Conservation (phyloP, 2,113 vertebrate species). For the Spermophilus dauricus region DNA sequence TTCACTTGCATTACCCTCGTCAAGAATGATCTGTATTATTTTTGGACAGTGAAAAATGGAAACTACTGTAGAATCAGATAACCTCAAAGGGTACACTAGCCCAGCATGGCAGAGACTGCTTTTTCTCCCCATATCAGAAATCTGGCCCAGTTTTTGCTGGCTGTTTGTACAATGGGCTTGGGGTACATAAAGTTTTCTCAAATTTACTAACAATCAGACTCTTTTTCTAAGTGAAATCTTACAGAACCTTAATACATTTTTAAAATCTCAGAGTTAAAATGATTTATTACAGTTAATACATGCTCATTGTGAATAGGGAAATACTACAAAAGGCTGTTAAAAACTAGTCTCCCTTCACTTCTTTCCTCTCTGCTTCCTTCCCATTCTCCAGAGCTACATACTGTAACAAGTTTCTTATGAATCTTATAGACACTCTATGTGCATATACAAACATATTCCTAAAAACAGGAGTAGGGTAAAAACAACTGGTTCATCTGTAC, state of each 20-base stretch:
- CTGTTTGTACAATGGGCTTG: neutral
- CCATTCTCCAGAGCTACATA: neutral
- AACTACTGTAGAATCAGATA: neutral
- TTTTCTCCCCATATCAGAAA: neutral
- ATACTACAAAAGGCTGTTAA: neutral
- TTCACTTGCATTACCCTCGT: neutral
- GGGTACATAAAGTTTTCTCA: neutral
- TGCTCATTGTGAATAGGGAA: slow-evolving; percentile 1
- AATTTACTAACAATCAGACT: neutral
- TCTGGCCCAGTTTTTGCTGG: neutral
- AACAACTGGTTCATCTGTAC: neutral
- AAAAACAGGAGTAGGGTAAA: neutral
- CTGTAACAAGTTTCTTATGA: neutral
- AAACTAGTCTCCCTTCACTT: neutral
- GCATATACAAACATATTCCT: neutral
- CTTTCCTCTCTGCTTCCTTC: neutral
- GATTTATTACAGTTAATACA: neutral
- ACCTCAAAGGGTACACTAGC: neutral
- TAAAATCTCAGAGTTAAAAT: slow-evolving; percentile 14
- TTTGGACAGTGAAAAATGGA: slow-evolving; percentile 1
- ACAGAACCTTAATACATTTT: neutral
- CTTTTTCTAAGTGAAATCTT: slow-evolving; percentile 52
- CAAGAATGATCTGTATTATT: neutral
- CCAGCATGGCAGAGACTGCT: neutral
- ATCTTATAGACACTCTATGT: neutral